Evolutionary conservation across 2,888 invertebrate genomes (phyloP), one percentile per base, ranked within the genome.

Genomic region (Coleophora flavipennella): DNA sequence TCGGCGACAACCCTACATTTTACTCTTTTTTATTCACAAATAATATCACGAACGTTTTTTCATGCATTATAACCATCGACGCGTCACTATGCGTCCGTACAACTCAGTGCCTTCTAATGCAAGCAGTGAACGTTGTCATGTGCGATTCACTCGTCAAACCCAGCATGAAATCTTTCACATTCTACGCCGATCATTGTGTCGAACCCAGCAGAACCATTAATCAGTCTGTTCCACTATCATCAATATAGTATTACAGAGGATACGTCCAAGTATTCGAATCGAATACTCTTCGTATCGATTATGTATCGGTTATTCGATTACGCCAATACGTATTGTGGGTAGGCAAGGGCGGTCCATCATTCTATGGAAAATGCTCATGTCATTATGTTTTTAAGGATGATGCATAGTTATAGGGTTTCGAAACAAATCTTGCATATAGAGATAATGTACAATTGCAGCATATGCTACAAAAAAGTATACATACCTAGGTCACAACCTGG

Each of bases 201-300:
- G 64, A 67, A 67, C 61, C 70, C 67, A 65, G 68, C 57, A 59
- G 60, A 57, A 73, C 71, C 83, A 84, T 84, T 84, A 83, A 84
- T 84, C 83, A 83, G 84, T 81, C 83, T 83, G 72, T 70, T 66
- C 74, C 57, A 62, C 74, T 74, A 80, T 74, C 83, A 83, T 81
- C 83, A 83, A 83, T 84, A 83, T 76, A 81, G 62, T 74, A 20
- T 20, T 20, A 80, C 79, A 79, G 66, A 64, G 58, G 68, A 75
- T 72, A 72, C 73, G 79, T 75, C 80, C 78, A 71, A 78, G 75
- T 73, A 77, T 79, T 74, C 68, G 76, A 80, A 75, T 77, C 71
- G 67, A 59, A 78, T 76, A 72, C 67, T 65, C 64, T 67, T 63
- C 66, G 63, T 77, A 80, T 74, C 69, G 78, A 77, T 77, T 78